Percentiles rank a stretch among this genome's conserved stretches.
Evolutionary conservation across 2,113 vertebrate species (phyloP).

Genomic region (Macheiramphus alcinus): DNA sequence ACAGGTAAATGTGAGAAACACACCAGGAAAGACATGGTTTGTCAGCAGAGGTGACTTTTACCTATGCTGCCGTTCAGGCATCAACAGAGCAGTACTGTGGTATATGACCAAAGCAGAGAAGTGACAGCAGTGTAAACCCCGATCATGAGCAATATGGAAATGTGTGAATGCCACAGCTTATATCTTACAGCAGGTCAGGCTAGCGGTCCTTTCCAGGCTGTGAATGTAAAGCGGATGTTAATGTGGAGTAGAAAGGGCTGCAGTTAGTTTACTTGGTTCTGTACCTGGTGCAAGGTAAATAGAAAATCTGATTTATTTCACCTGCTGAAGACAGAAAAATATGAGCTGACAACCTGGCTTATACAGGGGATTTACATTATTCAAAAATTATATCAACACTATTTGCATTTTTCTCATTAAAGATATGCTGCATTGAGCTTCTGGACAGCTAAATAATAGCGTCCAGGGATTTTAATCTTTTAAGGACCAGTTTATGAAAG

Average conservation of each 20-base stretch:
- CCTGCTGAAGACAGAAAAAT: background rate
- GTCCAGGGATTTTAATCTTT: constrained; percentile 14
- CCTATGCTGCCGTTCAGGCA: background rate
- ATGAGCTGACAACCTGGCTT: background rate
- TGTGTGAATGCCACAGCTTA: background rate
- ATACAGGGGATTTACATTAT: background rate
- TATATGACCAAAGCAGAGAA: background rate
- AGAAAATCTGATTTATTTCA: background rate
- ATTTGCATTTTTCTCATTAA: constrained; percentile 16
- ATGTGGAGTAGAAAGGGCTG: background rate
- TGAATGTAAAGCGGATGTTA: background rate
- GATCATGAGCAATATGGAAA: background rate
- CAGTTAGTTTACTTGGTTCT: background rate
- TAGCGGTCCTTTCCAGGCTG: background rate
- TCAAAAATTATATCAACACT: background rate
- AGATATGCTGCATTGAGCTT: background rate
- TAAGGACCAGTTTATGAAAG: background rate
- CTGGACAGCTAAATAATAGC: background rate
- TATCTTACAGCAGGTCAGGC: background rate
- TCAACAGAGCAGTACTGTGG: background rate
- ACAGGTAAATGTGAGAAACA: background rate
- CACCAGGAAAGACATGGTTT: background rate
- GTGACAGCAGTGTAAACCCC: background rate
- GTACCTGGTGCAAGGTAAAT: background rate
- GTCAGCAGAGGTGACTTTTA: background rate